phyloP scores from a whole-genome alignment of 2,888 invertebrate genomes.

The Leptinotarsa haldemani region DNA sequence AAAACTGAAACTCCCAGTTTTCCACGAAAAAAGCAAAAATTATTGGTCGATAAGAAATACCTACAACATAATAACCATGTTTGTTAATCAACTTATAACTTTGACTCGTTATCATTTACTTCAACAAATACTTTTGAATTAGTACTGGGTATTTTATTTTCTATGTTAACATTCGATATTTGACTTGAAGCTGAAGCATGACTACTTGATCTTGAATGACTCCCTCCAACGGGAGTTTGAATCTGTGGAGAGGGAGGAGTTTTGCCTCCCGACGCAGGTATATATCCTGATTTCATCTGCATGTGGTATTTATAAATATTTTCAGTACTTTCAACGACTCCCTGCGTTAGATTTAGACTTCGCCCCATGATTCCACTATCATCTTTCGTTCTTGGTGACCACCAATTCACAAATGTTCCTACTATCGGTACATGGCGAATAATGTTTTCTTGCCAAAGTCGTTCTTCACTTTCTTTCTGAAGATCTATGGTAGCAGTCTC shows the following conservation, averaged over 20 bases:
- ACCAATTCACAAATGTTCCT: slow-evolving; percentile 95
- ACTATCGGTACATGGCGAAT: slow-evolving; percentile 94
- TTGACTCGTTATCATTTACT: background rate
- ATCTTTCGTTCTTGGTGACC: slow-evolving; percentile 84
- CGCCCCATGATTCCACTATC: slow-evolving; percentile 84
- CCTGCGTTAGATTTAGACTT: slow-evolving; percentile 81
- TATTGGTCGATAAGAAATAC: too few relatives aligned
- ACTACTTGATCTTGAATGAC: slow-evolving; percentile 67
- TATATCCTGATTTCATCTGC: slow-evolving; percentile 76
- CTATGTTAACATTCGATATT: slow-evolving; percentile 39
- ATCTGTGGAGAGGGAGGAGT: slow-evolving; percentile 77
- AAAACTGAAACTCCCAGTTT: too few relatives aligned
- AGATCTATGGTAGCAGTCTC: slow-evolving; percentile 93
- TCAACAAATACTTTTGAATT: background rate
- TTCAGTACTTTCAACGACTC: slow-evolving; percentile 85
- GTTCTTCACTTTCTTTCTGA: slow-evolving; percentile 89
- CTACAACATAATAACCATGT: too few relatives aligned
- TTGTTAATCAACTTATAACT: background rate
- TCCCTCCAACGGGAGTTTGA: slow-evolving; percentile 76
- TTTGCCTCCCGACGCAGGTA: slow-evolving; percentile 69
- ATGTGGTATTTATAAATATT: slow-evolving; percentile 86
- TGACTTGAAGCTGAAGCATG: slow-evolving; percentile 64
- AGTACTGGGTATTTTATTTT: slow-evolving; percentile 21
- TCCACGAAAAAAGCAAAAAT: too few relatives aligned
- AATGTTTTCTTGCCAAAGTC: slow-evolving; percentile 94